phyloP scores from a whole-genome alignment of 1,140 invertebrate genomes.

The Galleria mellonella region DNA sequence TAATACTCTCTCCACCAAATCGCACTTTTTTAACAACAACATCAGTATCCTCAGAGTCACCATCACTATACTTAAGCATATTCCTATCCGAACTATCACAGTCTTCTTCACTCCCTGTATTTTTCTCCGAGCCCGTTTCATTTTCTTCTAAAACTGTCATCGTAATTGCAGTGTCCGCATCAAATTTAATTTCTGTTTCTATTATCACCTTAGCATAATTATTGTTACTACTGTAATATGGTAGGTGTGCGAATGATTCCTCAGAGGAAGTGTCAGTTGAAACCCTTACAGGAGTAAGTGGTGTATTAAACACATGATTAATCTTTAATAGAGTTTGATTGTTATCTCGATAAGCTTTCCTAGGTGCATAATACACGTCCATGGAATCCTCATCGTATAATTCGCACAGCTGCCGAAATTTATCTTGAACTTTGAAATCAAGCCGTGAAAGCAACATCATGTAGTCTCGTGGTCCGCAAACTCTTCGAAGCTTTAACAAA shows the following conservation, averaged over 20 bases:
- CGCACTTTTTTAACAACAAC: constrained; percentile 79
- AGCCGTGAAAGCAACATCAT: constrained; percentile 66
- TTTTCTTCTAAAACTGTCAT: constrained; percentile 87
- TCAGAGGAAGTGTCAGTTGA: constrained; percentile 62
- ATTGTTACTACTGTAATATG: constrained; percentile 50
- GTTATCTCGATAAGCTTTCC: constrained; percentile 32
- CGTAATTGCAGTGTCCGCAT: constrained; percentile 84
- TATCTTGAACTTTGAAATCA: constrained; percentile 75
- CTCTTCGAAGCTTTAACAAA: constrained; percentile 78
- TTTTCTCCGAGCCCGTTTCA: constrained; percentile 60
- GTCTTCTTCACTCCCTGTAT: constrained; percentile 67
- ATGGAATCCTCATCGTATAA: constrained; percentile 76
- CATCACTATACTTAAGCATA: constrained; percentile 75
- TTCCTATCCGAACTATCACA: constrained; percentile 60
- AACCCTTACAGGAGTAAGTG: constrained; percentile 32
- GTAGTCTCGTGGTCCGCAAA: constrained; percentile 79
- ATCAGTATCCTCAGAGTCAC: constrained; percentile 74
- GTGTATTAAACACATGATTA: constrained; percentile 48
- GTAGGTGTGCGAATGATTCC: constrained; percentile 40
- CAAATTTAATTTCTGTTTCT: constrained; percentile 87
- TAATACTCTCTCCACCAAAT: constrained; percentile 88
- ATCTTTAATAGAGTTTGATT: constrained; percentile 44
- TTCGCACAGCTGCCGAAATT: constrained; percentile 81
- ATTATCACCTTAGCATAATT: constrained; percentile 79
- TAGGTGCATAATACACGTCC: constrained; percentile 61